Evolutionary conservation across 2,113 vertebrate genomes (phyloP).

Genomic region (Syrmaticus mikado): DNA sequence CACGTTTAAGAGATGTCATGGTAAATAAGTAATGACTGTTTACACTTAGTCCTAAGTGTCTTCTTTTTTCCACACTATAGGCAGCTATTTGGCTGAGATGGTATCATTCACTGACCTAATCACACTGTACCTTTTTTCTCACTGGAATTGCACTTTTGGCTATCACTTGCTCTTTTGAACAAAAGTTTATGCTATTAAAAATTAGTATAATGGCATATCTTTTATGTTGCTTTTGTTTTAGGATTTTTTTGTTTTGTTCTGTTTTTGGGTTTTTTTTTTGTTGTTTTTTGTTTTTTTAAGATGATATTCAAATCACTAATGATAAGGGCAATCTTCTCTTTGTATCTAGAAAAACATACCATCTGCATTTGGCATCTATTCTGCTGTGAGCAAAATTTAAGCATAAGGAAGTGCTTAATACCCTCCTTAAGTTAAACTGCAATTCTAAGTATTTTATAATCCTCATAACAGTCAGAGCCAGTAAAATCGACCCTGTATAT

Average conservation of each 20-base stretch:
- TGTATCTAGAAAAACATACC: conserved; percentile 77
- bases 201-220: conserved; percentile 73
- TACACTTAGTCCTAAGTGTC: conserved; percentile 77
- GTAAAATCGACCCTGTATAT: conserved; percentile 86
- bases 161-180: conserved; percentile 80
- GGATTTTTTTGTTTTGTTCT: too few species aligned
- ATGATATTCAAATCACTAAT: conserved; percentile 74
- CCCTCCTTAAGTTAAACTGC: conserved; percentile 75
- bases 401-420: conserved; percentile 82
- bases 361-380: conserved; percentile 80
- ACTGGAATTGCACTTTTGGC: conserved; percentile 78
- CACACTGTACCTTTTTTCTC: conserved; percentile 78
- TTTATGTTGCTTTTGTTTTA: background rate
- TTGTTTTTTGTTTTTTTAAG: background rate
- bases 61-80: conserved; percentile 80
- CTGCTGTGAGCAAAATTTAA: conserved; percentile 76
- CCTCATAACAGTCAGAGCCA: conserved; percentile 79
- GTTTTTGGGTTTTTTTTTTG: too few species aligned
- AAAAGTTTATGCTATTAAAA: conserved; percentile 74
- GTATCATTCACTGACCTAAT: conserved; percentile 75
- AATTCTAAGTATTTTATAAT: conserved; percentile 80
- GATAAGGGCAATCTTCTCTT: conserved; percentile 73
- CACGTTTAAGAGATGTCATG: conserved; percentile 82
- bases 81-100: conserved; percentile 79
- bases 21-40: conserved; percentile 87